phyloP scores from a whole-genome alignment of 2,797 vertebrate species.

The Falco biarmicus region DNA sequence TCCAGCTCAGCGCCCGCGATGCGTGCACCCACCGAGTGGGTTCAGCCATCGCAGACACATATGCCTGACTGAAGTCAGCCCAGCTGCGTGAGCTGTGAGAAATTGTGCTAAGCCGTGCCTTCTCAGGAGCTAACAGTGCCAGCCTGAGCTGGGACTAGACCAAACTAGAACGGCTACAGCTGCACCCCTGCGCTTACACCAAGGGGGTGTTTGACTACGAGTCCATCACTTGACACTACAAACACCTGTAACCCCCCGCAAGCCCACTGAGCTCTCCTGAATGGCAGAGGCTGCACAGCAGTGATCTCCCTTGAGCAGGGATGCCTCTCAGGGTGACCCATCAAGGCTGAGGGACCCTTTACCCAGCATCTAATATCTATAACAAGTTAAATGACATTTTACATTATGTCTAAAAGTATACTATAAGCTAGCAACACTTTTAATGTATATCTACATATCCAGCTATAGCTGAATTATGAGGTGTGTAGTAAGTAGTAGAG shows the following conservation, averaged over 20 bases:
- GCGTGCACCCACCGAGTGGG: not conserved
- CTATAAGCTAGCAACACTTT: not conserved
- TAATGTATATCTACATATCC: too few relatives aligned
- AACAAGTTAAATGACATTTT: accelerated
- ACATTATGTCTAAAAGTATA: not conserved
- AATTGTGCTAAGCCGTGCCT: not conserved
- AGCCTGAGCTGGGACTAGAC: not conserved
- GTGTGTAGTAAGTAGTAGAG: not conserved
- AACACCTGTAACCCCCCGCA: not conserved
- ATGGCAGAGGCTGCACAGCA: accelerated
- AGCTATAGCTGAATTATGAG: not conserved
- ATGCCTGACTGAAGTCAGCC: not conserved
- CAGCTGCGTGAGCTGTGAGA: not conserved
- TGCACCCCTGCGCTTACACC: not conserved
- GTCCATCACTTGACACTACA: not conserved
- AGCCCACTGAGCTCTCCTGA: not conserved
- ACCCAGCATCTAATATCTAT: not conserved
- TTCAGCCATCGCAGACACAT: not conserved
- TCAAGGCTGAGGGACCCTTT: not conserved
- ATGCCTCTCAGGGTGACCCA: not conserved
- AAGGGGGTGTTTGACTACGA: accelerated
- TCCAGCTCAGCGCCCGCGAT: not conserved
- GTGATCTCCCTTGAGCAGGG: not conserved
- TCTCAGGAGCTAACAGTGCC: not conserved
- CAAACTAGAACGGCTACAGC: not conserved